phyloP scores from a whole-genome alignment of 2,888 invertebrate species.

The Synanthedon vespiformis region DNA sequence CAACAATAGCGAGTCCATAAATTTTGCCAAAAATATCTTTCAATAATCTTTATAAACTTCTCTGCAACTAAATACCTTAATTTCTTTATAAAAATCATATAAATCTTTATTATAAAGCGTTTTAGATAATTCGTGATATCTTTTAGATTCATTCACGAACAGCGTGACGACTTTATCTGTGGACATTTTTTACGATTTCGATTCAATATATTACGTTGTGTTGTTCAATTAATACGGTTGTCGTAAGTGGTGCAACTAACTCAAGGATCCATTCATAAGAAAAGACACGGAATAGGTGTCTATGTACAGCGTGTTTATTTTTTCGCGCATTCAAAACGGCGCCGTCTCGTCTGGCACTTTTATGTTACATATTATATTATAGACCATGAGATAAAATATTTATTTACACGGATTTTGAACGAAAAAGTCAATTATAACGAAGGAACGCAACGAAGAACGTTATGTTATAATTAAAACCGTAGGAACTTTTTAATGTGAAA shows the following conservation, averaged over 20 bases:
- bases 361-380: too few species aligned
- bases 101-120: constrained; percentile 40
- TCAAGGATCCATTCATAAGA: constrained; percentile 15
- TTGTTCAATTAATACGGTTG: constrained; percentile 55
- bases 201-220: constrained; percentile 25
- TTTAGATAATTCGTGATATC: constrained; percentile 21
- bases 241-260: constrained; percentile 26
- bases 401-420: too few species aligned
- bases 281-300: constrained; percentile 19
- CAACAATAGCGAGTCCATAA: too few species aligned
- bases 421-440: too few species aligned
- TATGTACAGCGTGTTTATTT: constrained; percentile 19
- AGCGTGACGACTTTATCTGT: constrained; percentile 46
- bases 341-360: too few species aligned
- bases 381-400: too few species aligned
- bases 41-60: constrained; percentile 11
- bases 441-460: too few species aligned
- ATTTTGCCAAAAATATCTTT: too few species aligned
- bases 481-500: too few species aligned
- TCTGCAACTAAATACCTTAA: constrained; percentile 15
- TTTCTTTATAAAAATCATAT: constrained; percentile 52
- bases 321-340: neutral
- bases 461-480: too few species aligned
- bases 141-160: constrained; percentile 27
- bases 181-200: constrained; percentile 20